Evolutionary conservation across 2,888 invertebrate genomes (phyloP), one percentile per base, ranked within the genome.

Genomic region (Volucella bombylans): DNA sequence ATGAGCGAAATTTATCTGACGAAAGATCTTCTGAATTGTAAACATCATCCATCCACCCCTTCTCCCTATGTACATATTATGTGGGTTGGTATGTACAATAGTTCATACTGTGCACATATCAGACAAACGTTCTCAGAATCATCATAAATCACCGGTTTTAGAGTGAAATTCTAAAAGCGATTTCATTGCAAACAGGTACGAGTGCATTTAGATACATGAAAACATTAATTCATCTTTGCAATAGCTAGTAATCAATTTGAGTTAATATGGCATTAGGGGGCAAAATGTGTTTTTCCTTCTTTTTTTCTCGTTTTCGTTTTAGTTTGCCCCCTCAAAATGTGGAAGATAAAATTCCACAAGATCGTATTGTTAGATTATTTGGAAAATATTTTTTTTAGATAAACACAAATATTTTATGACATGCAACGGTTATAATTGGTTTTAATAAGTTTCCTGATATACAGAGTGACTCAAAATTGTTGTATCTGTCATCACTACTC

Each of bases 241-340:
- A 79, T 79, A 59, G 74, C 71, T 74, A 74, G 61, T 43, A 73
- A 83, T 71, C 71, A 83, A 83, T 80, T 54, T 47, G 59, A 64
- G 65, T 52, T 73, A 74, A 69, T 73, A 68, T 64, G 55, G 43
- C 73, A 61, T 18, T 14, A 6, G 41, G 62, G 62, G 67, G 59
- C 14, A 23, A 31, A 23, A 8, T 18, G 54, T 23, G 52, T 18
- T 18, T 18, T 18, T 18, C 18, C 18, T 18, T 18, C 18, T 1
- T 18, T 18, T 18, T 18, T 18, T 18, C 18, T 23, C 18, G 18
- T 23, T 23, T 23, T 23, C 18, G 18, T 23, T 31, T 31, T 31
- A 0, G 31, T 31, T 31, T 23, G 23, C 4, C 23, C 23, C 3
- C 23, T 23, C 23, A 23, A 50, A 8, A 49, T 41, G n/a, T 2